A percentile compares a stretch with the other conserved stretches of the same genome.
Conservation (phyloP, 2,888 invertebrate genomes). For the Hydrotaea diabolus region DNA sequence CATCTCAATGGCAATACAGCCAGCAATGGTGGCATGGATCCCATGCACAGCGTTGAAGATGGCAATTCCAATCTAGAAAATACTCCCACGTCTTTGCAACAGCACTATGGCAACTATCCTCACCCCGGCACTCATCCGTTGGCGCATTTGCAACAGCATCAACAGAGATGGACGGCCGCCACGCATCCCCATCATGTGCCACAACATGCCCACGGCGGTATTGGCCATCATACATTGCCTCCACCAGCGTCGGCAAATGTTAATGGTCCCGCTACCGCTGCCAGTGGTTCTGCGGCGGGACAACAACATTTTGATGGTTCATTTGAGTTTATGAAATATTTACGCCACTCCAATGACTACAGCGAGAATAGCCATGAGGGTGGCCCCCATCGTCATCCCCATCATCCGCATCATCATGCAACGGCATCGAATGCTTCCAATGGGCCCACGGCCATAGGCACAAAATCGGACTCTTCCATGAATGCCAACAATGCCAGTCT, state of each 20-base stretch:
- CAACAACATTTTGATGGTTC: slow-evolving; percentile 79
- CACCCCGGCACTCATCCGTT: slow-evolving; percentile 44
- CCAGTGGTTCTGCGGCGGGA: slow-evolving; percentile 37
- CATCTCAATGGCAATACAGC: slow-evolving; percentile 54
- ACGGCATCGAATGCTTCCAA: slow-evolving; percentile 47
- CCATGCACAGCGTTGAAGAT: slow-evolving; percentile 56
- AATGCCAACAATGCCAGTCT: slow-evolving; percentile 70
- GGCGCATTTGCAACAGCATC: slow-evolving; percentile 54
- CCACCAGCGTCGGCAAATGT: slow-evolving; percentile 23
- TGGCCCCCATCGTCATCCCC: slow-evolving; percentile 47
- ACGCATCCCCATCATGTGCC: slow-evolving; percentile 32
- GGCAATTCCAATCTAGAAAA: slow-evolving; percentile 61
- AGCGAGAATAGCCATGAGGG: slow-evolving; percentile 68
- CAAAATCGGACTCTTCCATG: slow-evolving; percentile 61
- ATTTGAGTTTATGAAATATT: slow-evolving; percentile 80
- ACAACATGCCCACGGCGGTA: slow-evolving; percentile 41
- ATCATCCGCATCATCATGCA: slow-evolving; percentile 30
- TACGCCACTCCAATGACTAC: slow-evolving; percentile 79
- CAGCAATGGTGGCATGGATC: slow-evolving; percentile 49
- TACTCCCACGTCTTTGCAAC: slow-evolving; percentile 64
- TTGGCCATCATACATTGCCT: slow-evolving; percentile 47
- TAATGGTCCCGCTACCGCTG: slow-evolving; percentile 1
- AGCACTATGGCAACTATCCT: slow-evolving; percentile 65
- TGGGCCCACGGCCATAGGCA: slow-evolving; percentile 56
- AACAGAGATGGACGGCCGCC: slow-evolving; percentile 50